These are phyloP conservation scores for Drosophila sp. DNA, from an alignment of 1,140 invertebrate species.

Conservation along the genomic window DNA sequence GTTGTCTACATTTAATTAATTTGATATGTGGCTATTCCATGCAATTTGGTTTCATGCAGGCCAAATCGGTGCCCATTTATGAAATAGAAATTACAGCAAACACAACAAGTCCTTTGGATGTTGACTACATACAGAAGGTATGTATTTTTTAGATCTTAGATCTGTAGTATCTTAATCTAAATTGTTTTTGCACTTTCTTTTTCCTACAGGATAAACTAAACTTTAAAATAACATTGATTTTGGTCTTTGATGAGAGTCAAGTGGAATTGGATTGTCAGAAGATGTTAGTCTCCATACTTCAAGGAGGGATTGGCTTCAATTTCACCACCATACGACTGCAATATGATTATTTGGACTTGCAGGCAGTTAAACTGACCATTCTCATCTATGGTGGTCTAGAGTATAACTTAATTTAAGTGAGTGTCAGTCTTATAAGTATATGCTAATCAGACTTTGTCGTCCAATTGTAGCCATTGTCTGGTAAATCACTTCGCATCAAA, in stretches of 20 bases:
- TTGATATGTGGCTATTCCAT: constrained; percentile 29
- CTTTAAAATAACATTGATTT: constrained; percentile 52
- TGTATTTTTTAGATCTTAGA: neutral
- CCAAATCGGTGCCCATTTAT: constrained; percentile 47
- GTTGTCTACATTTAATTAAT: neutral
- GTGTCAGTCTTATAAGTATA: constrained; percentile 11
- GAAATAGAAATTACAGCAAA: constrained; percentile 34
- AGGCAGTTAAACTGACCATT: constrained; percentile 31
- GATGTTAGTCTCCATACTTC: constrained; percentile 25
- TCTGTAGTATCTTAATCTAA: neutral
- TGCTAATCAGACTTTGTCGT: constrained; percentile 24
- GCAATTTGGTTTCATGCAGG: constrained; percentile 50
- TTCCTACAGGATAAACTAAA: constrained; percentile 19
- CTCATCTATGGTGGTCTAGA: constrained; percentile 47
- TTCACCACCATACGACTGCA: constrained; percentile 43
- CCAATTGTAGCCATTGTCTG: constrained; percentile 90
- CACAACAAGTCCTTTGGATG: constrained; percentile 3
- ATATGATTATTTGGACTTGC: neutral
- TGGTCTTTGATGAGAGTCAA: constrained; percentile 51
- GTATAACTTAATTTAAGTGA: constrained; percentile 1
- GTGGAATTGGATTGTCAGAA: neutral
- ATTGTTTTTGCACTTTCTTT: neutral
- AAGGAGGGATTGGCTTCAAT: constrained; percentile 55
- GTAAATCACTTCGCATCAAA: constrained; percentile 89
- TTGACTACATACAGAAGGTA: constrained; percentile 46